These are phyloP conservation scores for Neoniphon sammara DNA, from an alignment of 2,797 vertebrate species.

Conservation along the genomic window DNA sequence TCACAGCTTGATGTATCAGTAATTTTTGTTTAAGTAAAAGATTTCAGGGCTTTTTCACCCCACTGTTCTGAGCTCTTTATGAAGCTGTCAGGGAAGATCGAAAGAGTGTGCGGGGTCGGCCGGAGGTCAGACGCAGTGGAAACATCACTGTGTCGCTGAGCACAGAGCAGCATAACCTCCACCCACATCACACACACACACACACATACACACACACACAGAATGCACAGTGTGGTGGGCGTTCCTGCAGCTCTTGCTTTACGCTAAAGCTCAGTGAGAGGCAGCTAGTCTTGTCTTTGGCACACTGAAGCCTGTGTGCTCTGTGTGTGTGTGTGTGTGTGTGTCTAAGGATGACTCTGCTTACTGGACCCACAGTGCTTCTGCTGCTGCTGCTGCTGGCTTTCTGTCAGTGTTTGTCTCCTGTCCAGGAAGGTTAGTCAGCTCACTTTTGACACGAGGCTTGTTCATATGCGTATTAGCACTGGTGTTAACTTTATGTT, in stretches of 20 bases:
- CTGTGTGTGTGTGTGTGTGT: background rate
- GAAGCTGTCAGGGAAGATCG: background rate
- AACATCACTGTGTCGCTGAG: background rate
- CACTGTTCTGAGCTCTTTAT: no score
- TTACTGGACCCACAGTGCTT: conserved; percentile 8
- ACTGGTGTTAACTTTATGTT: no score
- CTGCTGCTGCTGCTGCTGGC: conserved; percentile 14
- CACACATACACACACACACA: background rate
- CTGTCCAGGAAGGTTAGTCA: conserved; percentile 41
- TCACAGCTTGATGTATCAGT: no score
- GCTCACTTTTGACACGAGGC: background rate
- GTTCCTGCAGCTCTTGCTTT: no score
- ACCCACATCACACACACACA: conserved; percentile 17
- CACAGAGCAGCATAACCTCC: conserved; percentile 4
- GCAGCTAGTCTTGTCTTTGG: background rate
- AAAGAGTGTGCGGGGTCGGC: background rate
- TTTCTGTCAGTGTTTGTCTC: background rate
- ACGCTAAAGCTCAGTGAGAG: no score
- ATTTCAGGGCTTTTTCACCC: no score
- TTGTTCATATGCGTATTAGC: no score
- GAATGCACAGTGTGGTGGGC: background rate
- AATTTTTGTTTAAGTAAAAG: no score
- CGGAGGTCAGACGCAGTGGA: conserved; percentile 27
- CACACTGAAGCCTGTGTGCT: no score
- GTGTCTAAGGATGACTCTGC: conserved; percentile 40